Evolutionary conservation across 2,888 invertebrate genomes (phyloP).

Genomic region (Diachrysia chrysitis): DNA sequence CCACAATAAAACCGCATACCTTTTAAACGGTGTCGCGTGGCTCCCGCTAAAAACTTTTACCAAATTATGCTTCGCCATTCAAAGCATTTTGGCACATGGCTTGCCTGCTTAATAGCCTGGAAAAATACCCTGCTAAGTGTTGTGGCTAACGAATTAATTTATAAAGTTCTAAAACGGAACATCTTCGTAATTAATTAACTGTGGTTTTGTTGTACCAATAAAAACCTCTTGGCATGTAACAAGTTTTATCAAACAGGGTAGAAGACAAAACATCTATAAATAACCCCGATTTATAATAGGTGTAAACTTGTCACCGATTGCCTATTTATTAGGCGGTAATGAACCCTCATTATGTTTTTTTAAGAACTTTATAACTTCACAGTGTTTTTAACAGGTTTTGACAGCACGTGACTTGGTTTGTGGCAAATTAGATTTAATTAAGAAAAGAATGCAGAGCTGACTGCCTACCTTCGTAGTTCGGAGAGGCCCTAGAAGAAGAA

Average conservation of each 20-base stretch:
- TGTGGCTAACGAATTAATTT: slow-evolving; percentile 51
- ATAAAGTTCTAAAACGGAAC: slow-evolving; percentile 20
- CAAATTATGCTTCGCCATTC: slow-evolving; percentile 70
- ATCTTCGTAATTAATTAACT: slow-evolving; percentile 44
- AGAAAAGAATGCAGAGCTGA: too few species aligned
- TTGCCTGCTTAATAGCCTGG: slow-evolving; percentile 68
- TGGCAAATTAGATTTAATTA: slow-evolving; percentile 1
- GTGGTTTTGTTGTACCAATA: slow-evolving; percentile 71
- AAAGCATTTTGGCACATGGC: slow-evolving; percentile 73
- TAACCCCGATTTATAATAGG: slow-evolving; percentile 76
- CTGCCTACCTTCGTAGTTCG: too few species aligned
- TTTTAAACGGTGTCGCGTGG: slow-evolving; percentile 80
- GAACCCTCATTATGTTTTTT: slow-evolving; percentile 73
- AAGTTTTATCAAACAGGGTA: slow-evolving; percentile 68
- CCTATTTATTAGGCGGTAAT: slow-evolving; percentile 71
- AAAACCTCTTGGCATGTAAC: slow-evolving; percentile 71
- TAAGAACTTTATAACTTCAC: slow-evolving; percentile 67
- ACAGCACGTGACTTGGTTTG: slow-evolving; percentile 26
- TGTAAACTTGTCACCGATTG: slow-evolving; percentile 77
- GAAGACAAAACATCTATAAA: slow-evolving; percentile 78
- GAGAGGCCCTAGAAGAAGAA: too few species aligned
- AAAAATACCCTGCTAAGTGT: slow-evolving; percentile 53
- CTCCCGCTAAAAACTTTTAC: slow-evolving; percentile 76
- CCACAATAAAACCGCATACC: slow-evolving; percentile 83
- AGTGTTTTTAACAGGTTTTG: slow-evolving; percentile 53